Conservation (phyloP, 2,888 invertebrate species). For the Apeira syringaria region DNA sequence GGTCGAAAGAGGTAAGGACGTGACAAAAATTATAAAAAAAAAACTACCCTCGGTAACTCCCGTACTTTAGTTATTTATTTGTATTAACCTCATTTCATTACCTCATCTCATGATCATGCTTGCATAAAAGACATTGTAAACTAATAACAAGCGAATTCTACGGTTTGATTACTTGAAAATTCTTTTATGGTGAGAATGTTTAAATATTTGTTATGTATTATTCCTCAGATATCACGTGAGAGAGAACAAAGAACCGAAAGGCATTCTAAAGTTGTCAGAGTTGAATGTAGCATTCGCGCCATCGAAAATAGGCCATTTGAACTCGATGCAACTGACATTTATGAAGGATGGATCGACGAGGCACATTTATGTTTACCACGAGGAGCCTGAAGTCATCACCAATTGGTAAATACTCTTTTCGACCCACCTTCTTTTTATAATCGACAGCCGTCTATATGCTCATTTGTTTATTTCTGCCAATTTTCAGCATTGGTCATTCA, state of each 20-base stretch:
- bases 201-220: neutral
- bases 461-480: too few species aligned
- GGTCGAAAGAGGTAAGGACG: conserved; percentile 77
- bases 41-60: too few species aligned
- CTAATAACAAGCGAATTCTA: conserved; percentile 8
- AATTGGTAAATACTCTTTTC: conserved; percentile 85
- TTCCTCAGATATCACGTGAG: conserved; percentile 85
- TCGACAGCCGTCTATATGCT: too few species aligned
- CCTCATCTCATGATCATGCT: conserved; percentile 33
- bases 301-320: conserved; percentile 89
- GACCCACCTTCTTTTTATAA: too few species aligned
- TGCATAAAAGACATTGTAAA: conserved; percentile 18
- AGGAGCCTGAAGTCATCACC: conserved; percentile 92
- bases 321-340: conserved; percentile 93
- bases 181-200: too few species aligned
- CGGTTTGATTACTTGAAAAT: too few species aligned
- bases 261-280: conserved; percentile 90
- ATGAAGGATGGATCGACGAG: conserved; percentile 93
- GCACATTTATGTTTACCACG: conserved; percentile 94
- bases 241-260: conserved; percentile 92
- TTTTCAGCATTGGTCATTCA: too few species aligned
- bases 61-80: conserved; percentile 7
- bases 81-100: conserved; percentile 19
- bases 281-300: conserved; percentile 94
- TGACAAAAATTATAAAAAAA: conserved; percentile 26